Base-by-base conservation (phyloP, 1,140 invertebrate genomes). In the Bombus polaris region DNA sequence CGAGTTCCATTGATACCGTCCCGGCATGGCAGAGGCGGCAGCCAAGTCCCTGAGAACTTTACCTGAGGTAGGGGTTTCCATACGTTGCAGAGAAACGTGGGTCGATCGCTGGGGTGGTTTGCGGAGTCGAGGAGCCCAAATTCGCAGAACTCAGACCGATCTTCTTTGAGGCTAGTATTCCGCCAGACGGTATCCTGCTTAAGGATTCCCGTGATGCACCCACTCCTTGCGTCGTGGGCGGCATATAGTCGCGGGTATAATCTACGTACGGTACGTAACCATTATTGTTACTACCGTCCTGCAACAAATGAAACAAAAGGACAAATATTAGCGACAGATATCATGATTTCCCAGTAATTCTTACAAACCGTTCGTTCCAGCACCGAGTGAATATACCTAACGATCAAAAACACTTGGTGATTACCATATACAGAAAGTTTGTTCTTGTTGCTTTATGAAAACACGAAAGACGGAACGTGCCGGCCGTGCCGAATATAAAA, bases 231-330 rank as follows among this genome's bases (percentile, higher is more conserved):
- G 95, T 95, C 75, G 95, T 96, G 22, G 97, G 97, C 13, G 97
- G 97, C 92, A 97, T 98, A 95, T 98, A 98, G 94, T 98, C 98
- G 77, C 97, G 94, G 47, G 96, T 96, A 93, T 98, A 98, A 92
- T 98, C 98, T 65, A 98, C 97, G 95, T 98, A 98, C 25, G 98
- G 97, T 57, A 98, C 97, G 94, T 98, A 98, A 39, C 98, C 98
- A 90, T 98, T 98, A 94, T 97, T 97, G 93, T 98, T 98, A 92
- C 97, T 97, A 82, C 97, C 97, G 92, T 97, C 96, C 97, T 98
- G 93, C 71, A 92, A 88, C 83, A 62, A n/a, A 10, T 3, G 37
- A 59, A 39, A 83, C 25, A 12, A 22, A 62, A 37, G 9, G 47
- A 4, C 8, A 25, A 85, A 22, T 15, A 68, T 84, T 72, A 79